These are phyloP conservation scores for Tortricodes alternella DNA, from an alignment of 2,888 invertebrate genomes.

Conservation along the genomic window DNA sequence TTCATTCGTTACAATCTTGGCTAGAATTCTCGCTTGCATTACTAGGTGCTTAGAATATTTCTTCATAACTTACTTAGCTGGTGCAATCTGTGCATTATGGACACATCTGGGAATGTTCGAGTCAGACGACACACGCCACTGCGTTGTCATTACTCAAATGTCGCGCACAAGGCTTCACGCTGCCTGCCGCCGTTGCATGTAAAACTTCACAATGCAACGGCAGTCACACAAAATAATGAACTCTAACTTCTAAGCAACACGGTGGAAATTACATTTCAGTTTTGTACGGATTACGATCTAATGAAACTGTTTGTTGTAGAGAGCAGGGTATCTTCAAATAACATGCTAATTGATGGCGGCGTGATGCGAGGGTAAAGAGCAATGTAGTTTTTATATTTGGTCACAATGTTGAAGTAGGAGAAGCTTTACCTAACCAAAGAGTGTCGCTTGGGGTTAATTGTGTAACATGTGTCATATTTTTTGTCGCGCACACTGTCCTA, in stretches of 20 bases:
- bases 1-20: slow-evolving; percentile 39
- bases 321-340: slow-evolving; percentile 74
- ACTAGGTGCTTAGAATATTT: slow-evolving; percentile 54
- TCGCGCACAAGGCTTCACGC: slow-evolving; percentile 74
- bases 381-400: slow-evolving; percentile 53
- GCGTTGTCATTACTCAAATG: slow-evolving; percentile 80
- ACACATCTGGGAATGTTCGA: slow-evolving; percentile 72
- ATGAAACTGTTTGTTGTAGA: slow-evolving; percentile 47
- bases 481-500: neutral
- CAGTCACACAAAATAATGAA: slow-evolving; percentile 48
- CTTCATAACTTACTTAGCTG: slow-evolving; percentile 63
- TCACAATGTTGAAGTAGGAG: slow-evolving; percentile 36
- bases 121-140: slow-evolving; percentile 65
- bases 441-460: slow-evolving; percentile 11
- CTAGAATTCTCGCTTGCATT: slow-evolving; percentile 48
- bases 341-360: slow-evolving; percentile 78
- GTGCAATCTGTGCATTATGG: slow-evolving; percentile 63
- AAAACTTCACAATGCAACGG: slow-evolving; percentile 56
- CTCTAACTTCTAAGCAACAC: slow-evolving; percentile 52
- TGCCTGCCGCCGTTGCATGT: slow-evolving; percentile 53
- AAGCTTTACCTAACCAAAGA: neutral
- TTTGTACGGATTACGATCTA: slow-evolving; percentile 44
- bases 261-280: slow-evolving; percentile 43
- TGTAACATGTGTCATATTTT: neutral
- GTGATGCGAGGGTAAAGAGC: slow-evolving; percentile 62